These are phyloP conservation scores for Mandrillus leucophaeus DNA, from an alignment of 2,113 vertebrate genomes.

Conservation along the genomic window DNA sequence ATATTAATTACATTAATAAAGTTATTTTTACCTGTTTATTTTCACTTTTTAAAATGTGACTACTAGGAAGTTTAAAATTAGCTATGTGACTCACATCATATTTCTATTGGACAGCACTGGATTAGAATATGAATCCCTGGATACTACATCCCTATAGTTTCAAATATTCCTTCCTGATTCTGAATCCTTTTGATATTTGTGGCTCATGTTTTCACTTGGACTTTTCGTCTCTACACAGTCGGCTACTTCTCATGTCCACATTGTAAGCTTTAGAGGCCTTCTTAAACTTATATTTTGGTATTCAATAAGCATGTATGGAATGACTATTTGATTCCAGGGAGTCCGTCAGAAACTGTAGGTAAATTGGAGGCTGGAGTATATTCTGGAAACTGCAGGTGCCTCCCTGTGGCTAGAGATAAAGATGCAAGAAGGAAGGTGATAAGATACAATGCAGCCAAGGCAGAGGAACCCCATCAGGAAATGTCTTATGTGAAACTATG, in stretches of 20 bases:
- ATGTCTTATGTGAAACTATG: background rate
- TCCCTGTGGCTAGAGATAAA: background rate
- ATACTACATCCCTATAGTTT: background rate
- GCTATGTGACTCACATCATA: background rate
- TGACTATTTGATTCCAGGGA: background rate
- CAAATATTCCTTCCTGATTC: background rate
- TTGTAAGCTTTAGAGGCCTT: background rate
- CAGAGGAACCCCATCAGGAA: background rate
- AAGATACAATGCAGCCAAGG: background rate
- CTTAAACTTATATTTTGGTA: background rate
- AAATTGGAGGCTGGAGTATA: background rate
- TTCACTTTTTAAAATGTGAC: background rate
- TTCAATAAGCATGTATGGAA: background rate
- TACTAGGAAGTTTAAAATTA: background rate
- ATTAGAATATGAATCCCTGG: background rate
- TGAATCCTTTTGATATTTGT: background rate
- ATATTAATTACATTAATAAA: background rate
- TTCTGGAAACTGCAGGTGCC: background rate
- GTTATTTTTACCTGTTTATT: constrained; percentile 5
- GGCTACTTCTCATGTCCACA: background rate
- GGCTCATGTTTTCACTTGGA: background rate
- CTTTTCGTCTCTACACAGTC: background rate
- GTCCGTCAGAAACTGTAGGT: background rate
- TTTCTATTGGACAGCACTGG: background rate
- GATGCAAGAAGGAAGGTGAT: background rate